phyloP scores from a whole-genome alignment of 2,888 invertebrate species.

The Euplexia lucipara region DNA sequence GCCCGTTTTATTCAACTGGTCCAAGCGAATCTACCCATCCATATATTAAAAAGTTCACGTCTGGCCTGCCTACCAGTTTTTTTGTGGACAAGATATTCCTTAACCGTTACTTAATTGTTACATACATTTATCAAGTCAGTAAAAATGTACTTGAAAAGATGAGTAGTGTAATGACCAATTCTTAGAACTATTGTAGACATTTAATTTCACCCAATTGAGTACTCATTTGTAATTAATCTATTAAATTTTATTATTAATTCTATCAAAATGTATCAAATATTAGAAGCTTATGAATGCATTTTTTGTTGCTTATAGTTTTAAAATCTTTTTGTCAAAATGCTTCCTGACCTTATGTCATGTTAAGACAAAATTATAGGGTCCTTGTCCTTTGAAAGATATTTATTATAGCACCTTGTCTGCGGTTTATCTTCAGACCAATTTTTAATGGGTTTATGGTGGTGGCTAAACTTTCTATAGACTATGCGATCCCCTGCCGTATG shows the following conservation, averaged over 20 bases:
- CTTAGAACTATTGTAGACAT: neutral
- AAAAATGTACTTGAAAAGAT: no score
- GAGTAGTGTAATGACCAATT: no score
- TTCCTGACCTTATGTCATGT: neutral
- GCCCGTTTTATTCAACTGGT: no score
- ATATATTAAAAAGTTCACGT: no score
- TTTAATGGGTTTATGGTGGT: constrained; percentile 21
- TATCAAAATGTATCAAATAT: neutral
- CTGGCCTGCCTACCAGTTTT: no score
- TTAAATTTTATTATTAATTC: no score
- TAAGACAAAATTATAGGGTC: neutral
- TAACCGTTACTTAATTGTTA: no score
- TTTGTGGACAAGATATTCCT: no score
- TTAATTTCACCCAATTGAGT: neutral
- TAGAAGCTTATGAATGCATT: neutral
- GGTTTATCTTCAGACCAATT: constrained; percentile 40
- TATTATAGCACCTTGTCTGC: constrained; percentile 22
- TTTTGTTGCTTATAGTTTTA: neutral
- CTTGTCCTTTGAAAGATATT: constrained; percentile 14
- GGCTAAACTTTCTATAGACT: constrained; percentile 24
- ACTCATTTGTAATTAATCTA: no score
- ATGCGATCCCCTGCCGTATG: constrained; percentile 25
- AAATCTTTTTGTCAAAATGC: no score
- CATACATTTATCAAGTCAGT: no score
- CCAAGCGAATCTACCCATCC: no score